These are phyloP conservation scores for Drosophila anomelani DNA, from an alignment of 2,888 invertebrate species.

Conservation along the genomic window DNA sequence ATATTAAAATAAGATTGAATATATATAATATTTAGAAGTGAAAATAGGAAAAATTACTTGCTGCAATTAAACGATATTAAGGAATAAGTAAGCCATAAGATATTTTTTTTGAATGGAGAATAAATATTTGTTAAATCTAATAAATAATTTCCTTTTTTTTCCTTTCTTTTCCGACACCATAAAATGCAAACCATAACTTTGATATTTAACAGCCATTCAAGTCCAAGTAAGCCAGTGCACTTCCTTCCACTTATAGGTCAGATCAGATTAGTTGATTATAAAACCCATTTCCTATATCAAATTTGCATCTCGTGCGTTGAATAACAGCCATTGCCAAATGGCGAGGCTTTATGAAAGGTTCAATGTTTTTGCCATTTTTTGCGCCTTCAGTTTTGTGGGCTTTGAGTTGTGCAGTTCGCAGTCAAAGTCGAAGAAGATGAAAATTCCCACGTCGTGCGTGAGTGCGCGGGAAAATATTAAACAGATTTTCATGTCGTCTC, in stretches of 20 bases:
- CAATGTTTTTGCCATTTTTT: conserved; percentile 21
- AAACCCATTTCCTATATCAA: conserved; percentile 43
- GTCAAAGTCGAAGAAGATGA: conserved; percentile 40
- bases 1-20: background rate
- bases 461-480: conserved; percentile 72
- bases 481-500: conserved; percentile 63
- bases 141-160: no score
- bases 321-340: conserved; percentile 28
- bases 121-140: no score
- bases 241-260: conserved; percentile 42
- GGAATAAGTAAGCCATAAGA: no score
- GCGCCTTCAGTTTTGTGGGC: conserved; percentile 13
- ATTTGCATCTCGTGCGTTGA: conserved; percentile 43
- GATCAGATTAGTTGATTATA: conserved; percentile 28
- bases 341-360: conserved; percentile 30
- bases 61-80: no score
- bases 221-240: conserved; percentile 17
- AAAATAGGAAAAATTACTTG: no score
- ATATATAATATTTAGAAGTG: background rate
- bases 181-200: background rate
- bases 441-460: conserved; percentile 79
- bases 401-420: conserved; percentile 16
- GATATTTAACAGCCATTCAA: background rate
- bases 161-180: no score
- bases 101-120: no score